Percentiles rank a stretch among this genome's conserved stretches.
Conservation (phyloP, 1,140 invertebrate species). For the Halyomorpha halys region DNA sequence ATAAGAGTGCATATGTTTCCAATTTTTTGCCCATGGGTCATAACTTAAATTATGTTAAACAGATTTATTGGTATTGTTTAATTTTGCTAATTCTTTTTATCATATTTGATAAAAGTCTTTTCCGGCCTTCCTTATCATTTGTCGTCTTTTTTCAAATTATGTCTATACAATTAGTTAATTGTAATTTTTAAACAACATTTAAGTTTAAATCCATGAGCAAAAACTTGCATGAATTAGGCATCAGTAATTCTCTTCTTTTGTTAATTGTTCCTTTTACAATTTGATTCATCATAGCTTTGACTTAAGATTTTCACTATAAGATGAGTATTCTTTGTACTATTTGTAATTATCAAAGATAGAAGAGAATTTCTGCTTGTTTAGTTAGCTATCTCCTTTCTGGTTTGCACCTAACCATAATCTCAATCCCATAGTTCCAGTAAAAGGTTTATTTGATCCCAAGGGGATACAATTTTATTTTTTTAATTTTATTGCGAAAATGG, state of each 20-base stretch:
- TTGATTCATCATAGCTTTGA: too few relatives aligned
- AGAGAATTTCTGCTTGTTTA: constrained; percentile 4
- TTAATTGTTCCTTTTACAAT: background rate
- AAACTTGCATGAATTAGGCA: background rate
- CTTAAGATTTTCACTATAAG: too few relatives aligned
- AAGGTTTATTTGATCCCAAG: constrained; percentile 5
- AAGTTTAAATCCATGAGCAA: background rate
- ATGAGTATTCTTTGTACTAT: too few relatives aligned
- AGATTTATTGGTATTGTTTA: too few relatives aligned
- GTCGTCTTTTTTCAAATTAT: too few relatives aligned
- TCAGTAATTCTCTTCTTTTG: constrained; percentile 1
- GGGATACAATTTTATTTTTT: constrained; percentile 18
- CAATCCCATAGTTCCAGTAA: constrained; percentile 14
- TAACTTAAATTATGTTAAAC: background rate
- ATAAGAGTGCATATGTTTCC: constrained; percentile 25
- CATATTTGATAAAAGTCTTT: too few relatives aligned
- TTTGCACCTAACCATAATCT: constrained; percentile 9
- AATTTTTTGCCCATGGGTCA: constrained; percentile 20
- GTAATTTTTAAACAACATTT: too few relatives aligned
- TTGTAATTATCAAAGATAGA: background rate
- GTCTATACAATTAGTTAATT: too few relatives aligned
- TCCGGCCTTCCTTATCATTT: too few relatives aligned
- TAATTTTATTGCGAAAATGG: constrained; percentile 25
- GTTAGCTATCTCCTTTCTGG: background rate
- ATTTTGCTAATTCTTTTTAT: too few relatives aligned